These are phyloP conservation scores for Philotrypesis tridentata DNA, from an alignment of 1,140 invertebrate species.

Conservation along the genomic window DNA sequence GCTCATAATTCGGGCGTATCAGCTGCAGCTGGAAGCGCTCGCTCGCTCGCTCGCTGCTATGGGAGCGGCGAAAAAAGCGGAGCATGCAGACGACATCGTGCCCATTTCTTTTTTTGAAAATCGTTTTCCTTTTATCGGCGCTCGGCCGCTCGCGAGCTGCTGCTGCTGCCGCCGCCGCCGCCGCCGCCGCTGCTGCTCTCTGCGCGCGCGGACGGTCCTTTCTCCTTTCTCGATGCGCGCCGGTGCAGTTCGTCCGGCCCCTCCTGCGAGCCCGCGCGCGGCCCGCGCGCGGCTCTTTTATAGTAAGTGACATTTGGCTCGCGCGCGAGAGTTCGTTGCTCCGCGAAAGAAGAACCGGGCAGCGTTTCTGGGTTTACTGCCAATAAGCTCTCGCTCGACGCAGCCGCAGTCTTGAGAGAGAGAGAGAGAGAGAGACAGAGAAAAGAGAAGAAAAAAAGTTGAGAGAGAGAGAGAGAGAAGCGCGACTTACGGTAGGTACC, in stretches of 20 bases:
- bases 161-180: background rate
- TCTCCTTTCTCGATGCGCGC: constrained; percentile 12
- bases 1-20: constrained; percentile 15
- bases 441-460: background rate
- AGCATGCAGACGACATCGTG: constrained; percentile 1
- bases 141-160: background rate
- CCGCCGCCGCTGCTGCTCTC: background rate
- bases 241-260: background rate
- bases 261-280: too few species aligned
- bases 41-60: background rate
- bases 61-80: background rate
- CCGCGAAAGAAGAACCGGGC: constrained; percentile 62
- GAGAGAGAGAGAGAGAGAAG: constrained; percentile 10
- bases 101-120: constrained; percentile 43
- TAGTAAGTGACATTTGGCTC: constrained; percentile 34
- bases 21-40: too few species aligned
- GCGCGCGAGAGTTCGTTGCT: constrained; percentile 65
- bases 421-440: constrained; percentile 23
- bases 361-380: constrained; percentile 64
- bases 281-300: background rate
- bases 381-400: constrained; percentile 43
- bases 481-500: constrained; percentile 31
- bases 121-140: constrained; percentile 40
- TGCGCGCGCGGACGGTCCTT: constrained; percentile 12
- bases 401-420: background rate